Evolutionary conservation across 2,888 invertebrate species (phyloP).

Genomic region (Dolomedes plantarius): DNA sequence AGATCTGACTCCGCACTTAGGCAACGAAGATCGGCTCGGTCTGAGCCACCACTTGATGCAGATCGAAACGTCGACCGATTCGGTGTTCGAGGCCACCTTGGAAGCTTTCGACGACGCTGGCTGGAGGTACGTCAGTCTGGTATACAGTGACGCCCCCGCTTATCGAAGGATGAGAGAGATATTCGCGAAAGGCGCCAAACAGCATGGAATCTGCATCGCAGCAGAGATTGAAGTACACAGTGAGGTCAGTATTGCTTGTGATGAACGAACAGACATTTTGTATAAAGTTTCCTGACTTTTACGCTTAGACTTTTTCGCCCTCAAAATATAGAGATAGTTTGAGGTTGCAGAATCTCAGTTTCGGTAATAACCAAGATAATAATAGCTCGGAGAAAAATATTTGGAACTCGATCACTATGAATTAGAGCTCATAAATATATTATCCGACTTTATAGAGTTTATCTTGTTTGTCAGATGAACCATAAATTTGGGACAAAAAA

Average conservation of each 20-base stretch:
- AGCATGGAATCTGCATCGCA: slow-evolving; percentile 49
- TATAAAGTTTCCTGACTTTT: no score
- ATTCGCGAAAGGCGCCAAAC: slow-evolving; percentile 39
- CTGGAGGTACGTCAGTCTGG: slow-evolving; percentile 41
- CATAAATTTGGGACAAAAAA: no score
- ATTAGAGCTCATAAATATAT: no score
- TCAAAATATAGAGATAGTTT: no score
- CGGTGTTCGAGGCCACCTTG: slow-evolving; percentile 36
- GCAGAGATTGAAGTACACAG: slow-evolving; percentile 31
- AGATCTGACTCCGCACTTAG: slow-evolving; percentile 26
- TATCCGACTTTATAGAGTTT: no score
- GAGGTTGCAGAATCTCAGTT: no score
- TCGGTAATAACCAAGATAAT: no score
- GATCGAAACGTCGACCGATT: slow-evolving; percentile 26
- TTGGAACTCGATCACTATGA: no score
- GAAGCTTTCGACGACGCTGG: slow-evolving; percentile 42
- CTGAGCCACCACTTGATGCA: slow-evolving; percentile 27
- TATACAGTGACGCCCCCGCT: slow-evolving; percentile 28
- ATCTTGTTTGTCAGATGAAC: no score
- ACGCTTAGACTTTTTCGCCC: no score
- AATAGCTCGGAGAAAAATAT: no score
- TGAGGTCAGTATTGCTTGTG: slow-evolving; percentile 13
- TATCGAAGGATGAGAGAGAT: not conserved
- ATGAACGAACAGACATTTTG: not conserved
- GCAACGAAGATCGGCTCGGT: slow-evolving; percentile 17